These are phyloP conservation scores for Tetanocera ferruginea DNA, from an alignment of 2,888 invertebrate genomes.

Conservation along the genomic window DNA sequence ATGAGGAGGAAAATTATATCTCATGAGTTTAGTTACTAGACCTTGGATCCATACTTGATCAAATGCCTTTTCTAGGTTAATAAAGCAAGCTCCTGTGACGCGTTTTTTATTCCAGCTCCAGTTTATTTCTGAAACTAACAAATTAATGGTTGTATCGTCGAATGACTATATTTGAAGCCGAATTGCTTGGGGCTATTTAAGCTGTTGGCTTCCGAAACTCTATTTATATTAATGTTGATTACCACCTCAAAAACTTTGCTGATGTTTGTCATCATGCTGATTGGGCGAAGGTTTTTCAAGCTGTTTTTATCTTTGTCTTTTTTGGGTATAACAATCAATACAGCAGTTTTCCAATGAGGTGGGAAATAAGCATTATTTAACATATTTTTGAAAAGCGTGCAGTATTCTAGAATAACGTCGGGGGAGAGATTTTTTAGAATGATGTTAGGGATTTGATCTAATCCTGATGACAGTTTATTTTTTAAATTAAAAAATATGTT, in stretches of 20 bases:
- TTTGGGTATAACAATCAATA: conserved; percentile 11
- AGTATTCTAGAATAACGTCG: too few relatives aligned
- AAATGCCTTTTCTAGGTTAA: too few relatives aligned
- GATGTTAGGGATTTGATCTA: not conserved
- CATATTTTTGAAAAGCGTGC: conserved; percentile 12
- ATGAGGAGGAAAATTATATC: too few relatives aligned
- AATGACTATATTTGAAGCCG: conserved; percentile 4
- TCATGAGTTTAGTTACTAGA: too few relatives aligned
- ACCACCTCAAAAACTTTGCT: not conserved
- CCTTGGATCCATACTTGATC: too few relatives aligned
- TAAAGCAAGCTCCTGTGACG: too few relatives aligned
- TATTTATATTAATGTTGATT: not conserved
- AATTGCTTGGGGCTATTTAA: conserved; percentile 5
- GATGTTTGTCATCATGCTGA: conserved; percentile 25
- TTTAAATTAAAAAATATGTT: not conserved
- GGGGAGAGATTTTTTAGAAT: not conserved
- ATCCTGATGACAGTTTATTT: not conserved
- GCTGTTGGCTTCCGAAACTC: not conserved
- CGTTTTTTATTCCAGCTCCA: too few relatives aligned
- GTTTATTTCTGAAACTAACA: too few relatives aligned
- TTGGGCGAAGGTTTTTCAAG: conserved; percentile 10
- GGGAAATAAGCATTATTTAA: conserved; percentile 23
- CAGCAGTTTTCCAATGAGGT: not conserved
- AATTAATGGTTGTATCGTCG: too few relatives aligned
- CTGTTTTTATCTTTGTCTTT: conserved; percentile 1